These are phyloP conservation scores for Protonibea diacanthus DNA, from an alignment of 2,797 vertebrate species.

Conservation along the genomic window DNA sequence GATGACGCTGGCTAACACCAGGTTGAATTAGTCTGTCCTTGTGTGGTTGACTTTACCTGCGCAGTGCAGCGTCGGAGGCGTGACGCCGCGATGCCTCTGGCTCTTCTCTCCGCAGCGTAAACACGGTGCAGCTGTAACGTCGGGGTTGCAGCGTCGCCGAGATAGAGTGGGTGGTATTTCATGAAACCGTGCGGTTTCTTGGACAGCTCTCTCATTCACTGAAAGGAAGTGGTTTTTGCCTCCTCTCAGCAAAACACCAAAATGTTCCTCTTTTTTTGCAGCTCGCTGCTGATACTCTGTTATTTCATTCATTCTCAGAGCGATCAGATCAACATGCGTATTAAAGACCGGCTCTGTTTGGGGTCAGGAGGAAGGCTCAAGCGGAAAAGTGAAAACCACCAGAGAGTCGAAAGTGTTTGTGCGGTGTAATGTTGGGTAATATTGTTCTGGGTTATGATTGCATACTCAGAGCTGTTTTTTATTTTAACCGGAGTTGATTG, in stretches of 20 bases:
- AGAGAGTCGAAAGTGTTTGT: slow-evolving; percentile 25
- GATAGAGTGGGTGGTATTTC: slow-evolving; percentile 43
- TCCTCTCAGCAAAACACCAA: slow-evolving; percentile 41
- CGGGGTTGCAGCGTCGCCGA: slow-evolving; percentile 2
- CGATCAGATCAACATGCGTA: slow-evolving; percentile 2
- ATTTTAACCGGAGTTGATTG: slow-evolving; percentile 1
- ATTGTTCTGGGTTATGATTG: background rate
- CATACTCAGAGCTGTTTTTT: background rate
- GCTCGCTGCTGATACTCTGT: slow-evolving; percentile 13
- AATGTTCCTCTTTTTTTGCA: slow-evolving; percentile 57
- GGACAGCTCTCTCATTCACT: slow-evolving; percentile 62
- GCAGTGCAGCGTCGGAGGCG: background rate
- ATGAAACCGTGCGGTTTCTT: slow-evolving; percentile 72
- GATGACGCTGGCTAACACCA: slow-evolving; percentile 11
- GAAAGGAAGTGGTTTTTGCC: slow-evolving; percentile 71
- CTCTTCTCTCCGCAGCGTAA: slow-evolving; percentile 13
- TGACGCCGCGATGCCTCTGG: background rate
- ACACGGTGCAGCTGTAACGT: slow-evolving; percentile 40
- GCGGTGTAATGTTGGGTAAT: background rate
- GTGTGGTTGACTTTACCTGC: background rate
- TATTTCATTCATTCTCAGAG: slow-evolving; percentile 46
- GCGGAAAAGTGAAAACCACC: slow-evolving; percentile 26
- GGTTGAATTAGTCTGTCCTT: background rate
- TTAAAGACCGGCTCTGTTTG: slow-evolving; percentile 12
- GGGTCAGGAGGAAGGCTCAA: slow-evolving; percentile 38